These are phyloP conservation scores for Meloe dianella DNA, from an alignment of 2,888 invertebrate species.

Conservation along the genomic window DNA sequence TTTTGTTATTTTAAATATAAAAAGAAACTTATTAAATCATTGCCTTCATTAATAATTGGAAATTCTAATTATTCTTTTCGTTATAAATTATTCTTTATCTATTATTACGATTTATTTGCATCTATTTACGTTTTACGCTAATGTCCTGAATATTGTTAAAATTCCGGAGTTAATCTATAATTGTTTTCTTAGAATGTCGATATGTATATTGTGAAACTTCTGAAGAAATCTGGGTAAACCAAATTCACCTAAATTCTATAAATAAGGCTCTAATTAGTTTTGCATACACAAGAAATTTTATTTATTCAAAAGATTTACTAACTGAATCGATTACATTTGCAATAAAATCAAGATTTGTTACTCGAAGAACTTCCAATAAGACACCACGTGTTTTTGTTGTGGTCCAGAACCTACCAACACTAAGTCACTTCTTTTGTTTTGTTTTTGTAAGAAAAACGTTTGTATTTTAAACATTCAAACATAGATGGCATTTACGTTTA, in stretches of 20 bases:
- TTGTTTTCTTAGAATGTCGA: conserved; percentile 29
- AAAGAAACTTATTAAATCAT: not conserved
- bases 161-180: no score
- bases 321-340: not conserved
- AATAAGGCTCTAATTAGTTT: not conserved
- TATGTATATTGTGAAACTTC: not conserved
- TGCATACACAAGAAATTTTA: not conserved
- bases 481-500: not conserved
- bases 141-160: no score
- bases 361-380: not conserved
- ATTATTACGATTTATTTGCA: conserved; percentile 26
- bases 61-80: not conserved
- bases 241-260: conserved; percentile 3
- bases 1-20: not conserved
- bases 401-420: not conserved
- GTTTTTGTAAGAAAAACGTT: not conserved
- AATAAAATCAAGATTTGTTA: not conserved
- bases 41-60: conserved; percentile 6
- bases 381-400: not conserved
- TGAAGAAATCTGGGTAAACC: not conserved
- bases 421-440: not conserved
- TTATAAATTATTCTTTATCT: not conserved
- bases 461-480: not conserved
- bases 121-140: conserved; percentile 28
- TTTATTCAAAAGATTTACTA: not conserved